Percentiles rank a stretch among this genome's conserved stretches.
These are phyloP conservation scores for Rhagoletis zephyria DNA, from an alignment of 1,140 invertebrate species.

Conservation along the genomic window DNA sequence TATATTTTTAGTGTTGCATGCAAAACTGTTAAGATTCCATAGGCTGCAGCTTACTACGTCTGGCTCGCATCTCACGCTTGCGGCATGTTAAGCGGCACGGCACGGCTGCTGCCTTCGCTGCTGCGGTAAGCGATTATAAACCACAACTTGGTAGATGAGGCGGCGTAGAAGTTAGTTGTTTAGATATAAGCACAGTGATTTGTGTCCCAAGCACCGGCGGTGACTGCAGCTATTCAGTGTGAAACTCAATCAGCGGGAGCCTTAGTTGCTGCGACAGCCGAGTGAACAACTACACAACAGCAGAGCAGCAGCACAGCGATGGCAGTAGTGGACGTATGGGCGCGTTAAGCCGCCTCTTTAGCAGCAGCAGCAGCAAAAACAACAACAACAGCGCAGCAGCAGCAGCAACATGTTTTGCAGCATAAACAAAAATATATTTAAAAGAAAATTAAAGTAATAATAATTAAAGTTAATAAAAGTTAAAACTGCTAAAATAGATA, in stretches of 20 bases:
- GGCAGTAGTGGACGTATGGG: constrained; percentile 37
- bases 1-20: not conserved
- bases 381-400: not conserved
- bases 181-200: too few species aligned
- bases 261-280: not conserved
- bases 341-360: not conserved
- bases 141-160: too few species aligned
- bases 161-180: too few species aligned
- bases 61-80: too few species aligned
- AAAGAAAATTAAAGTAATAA: constrained; percentile 39
- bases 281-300: not conserved
- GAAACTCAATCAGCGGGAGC: not conserved
- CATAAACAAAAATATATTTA: not conserved
- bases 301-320: not conserved
- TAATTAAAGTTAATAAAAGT: constrained; percentile 8
- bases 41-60: not conserved
- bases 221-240: not conserved
- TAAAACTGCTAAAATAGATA: constrained; percentile 22
- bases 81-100: too few species aligned
- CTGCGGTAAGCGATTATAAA: not conserved
- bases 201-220: not conserved
- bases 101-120: too few species aligned
- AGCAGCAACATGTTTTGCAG: constrained; percentile 10
- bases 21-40: not conserved
- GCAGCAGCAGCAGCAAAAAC: not conserved